phyloP scores from a whole-genome alignment of 2,797 vertebrate genomes.

The Myotis pilosus region DNA sequence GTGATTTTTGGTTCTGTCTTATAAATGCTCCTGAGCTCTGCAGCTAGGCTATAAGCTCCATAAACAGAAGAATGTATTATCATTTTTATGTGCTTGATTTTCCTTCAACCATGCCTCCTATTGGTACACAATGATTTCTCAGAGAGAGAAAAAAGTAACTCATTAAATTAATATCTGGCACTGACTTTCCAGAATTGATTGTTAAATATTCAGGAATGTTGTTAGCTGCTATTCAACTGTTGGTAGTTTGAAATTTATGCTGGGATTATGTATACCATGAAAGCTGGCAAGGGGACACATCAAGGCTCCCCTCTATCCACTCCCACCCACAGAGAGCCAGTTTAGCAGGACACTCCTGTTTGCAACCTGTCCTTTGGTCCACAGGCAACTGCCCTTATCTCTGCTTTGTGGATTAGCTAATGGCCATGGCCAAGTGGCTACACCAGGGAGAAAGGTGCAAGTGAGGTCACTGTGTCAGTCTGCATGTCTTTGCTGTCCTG shows the following conservation, averaged over 20 bases:
- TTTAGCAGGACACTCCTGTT: background rate
- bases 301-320: background rate
- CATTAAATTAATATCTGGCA: background rate
- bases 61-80: background rate
- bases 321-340: background rate
- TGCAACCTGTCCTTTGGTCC: background rate
- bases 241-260: background rate
- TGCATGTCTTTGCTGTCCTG: background rate
- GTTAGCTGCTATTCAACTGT: background rate
- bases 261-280: background rate
- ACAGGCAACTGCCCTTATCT: background rate
- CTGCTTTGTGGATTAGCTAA: background rate
- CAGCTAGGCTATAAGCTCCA: background rate
- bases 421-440: background rate
- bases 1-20: slow-evolving; percentile 1
- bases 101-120: background rate
- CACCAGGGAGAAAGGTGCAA: background rate
- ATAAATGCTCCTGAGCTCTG: background rate
- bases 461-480: background rate
- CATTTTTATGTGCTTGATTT: background rate
- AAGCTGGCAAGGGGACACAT: background rate
- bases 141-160: background rate
- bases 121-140: background rate
- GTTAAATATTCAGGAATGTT: background rate
- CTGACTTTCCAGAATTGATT: background rate